These are phyloP conservation scores for Paradoxurus hermaphroditus DNA, from an alignment of 2,113 vertebrate species.

Conservation along the genomic window DNA sequence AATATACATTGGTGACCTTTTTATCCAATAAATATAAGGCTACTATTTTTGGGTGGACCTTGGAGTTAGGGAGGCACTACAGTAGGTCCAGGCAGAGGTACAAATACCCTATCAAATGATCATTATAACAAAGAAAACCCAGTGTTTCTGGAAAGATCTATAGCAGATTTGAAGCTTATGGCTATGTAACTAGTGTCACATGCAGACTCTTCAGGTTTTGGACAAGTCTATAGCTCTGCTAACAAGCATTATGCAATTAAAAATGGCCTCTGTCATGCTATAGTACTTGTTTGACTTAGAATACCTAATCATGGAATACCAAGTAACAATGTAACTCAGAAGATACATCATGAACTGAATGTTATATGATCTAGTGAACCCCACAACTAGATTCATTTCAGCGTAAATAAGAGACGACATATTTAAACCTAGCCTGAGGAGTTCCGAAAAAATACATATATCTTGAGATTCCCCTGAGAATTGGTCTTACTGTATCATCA, in stretches of 20 bases:
- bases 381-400: neutral
- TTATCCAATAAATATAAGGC: neutral
- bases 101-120: neutral
- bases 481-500: neutral
- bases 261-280: neutral
- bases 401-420: neutral
- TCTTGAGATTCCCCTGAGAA: neutral
- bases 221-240: neutral
- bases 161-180: neutral
- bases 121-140: neutral
- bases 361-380: neutral
- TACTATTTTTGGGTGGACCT: neutral
- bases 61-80: neutral
- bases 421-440: too few relatives aligned
- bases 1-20: neutral
- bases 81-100: neutral
- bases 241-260: neutral
- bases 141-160: neutral
- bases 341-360: neutral
- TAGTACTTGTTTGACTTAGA: neutral
- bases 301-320: neutral
- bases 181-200: neutral
- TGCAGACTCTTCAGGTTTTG: neutral
- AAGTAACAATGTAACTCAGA: neutral
- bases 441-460: neutral